Evolutionary conservation across 2,113 vertebrate genomes (phyloP).

Genomic region (Apodemus sylvaticus): DNA sequence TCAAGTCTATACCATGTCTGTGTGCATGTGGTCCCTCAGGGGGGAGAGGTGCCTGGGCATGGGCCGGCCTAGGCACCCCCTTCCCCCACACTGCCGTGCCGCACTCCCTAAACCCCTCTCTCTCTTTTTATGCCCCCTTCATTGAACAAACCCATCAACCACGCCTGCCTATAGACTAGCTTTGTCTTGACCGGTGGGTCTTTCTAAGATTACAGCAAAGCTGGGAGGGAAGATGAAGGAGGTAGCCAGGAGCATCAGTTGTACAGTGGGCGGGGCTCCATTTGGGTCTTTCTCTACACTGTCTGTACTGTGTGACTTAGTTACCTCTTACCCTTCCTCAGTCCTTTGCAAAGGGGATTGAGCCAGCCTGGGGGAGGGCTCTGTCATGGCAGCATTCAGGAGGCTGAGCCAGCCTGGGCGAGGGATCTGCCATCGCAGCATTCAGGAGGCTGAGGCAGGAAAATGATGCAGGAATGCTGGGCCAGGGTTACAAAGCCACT

Average conservation of each 20-base stretch:
- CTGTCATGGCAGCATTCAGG: neutral
- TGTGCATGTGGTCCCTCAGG: no score
- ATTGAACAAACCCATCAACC: no score
- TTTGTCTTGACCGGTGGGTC: neutral
- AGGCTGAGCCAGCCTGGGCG: neutral
- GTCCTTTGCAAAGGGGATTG: neutral
- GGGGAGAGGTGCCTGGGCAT: no score
- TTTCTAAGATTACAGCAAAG: neutral
- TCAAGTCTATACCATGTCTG: no score
- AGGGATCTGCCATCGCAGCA: neutral
- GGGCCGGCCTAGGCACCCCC: no score
- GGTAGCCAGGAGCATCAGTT: accelerated
- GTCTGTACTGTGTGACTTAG: neutral
- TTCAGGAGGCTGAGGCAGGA: neutral
- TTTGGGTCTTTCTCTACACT: no score
- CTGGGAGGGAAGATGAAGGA: neutral
- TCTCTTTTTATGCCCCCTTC: no score
- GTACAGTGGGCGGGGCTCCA: neutral
- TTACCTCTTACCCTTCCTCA: neutral
- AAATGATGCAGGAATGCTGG: no score
- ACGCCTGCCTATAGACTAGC: neutral
- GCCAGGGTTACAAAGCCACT: no score
- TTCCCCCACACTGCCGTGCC: no score
- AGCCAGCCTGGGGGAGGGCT: neutral
- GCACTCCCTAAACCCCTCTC: no score